phyloP scores from a whole-genome alignment of 2,113 vertebrate species.

The Sardina pilchardus region DNA sequence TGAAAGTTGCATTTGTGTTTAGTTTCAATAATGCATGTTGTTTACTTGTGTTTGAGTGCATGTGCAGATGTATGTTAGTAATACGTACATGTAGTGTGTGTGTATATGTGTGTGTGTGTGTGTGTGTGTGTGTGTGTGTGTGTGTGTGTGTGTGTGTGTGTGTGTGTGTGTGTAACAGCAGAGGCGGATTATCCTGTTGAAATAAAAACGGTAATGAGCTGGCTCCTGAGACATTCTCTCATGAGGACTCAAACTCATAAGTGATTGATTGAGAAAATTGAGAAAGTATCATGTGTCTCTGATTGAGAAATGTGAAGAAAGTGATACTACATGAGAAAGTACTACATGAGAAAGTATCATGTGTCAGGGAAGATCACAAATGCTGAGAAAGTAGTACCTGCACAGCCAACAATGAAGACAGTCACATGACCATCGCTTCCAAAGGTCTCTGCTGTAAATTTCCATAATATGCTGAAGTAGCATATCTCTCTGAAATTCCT shows the following conservation, averaged over 20 bases:
- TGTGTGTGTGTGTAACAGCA: slow-evolving; percentile 20
- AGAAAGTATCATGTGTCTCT: background rate
- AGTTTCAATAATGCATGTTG: background rate
- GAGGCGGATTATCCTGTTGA: slow-evolving; percentile 42
- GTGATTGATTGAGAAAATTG: slow-evolving; percentile 29
- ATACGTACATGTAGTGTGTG: too few relatives aligned
- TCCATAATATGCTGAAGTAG: too few relatives aligned
- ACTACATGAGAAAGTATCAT: background rate
- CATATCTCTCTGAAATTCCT: too few relatives aligned
- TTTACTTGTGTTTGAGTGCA: background rate
- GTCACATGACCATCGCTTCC: too few relatives aligned
- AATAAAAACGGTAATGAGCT: slow-evolving; percentile 40
- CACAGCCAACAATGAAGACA: too few relatives aligned
- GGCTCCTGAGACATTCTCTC: slow-evolving; percentile 19
- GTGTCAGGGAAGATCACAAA: background rate
- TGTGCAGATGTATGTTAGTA: background rate
- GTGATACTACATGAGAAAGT: too few relatives aligned
- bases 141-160: slow-evolving; percentile 3
- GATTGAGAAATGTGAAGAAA: too few relatives aligned
- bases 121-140: background rate
- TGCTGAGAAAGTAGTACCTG: background rate
- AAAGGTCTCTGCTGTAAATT: too few relatives aligned
- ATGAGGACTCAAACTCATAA: slow-evolving; percentile 6
- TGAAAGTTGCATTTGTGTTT: background rate
- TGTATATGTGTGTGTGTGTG: background rate